Evolutionary conservation across 2,888 invertebrate species (phyloP).

Genomic region (Clusia tigrina): DNA sequence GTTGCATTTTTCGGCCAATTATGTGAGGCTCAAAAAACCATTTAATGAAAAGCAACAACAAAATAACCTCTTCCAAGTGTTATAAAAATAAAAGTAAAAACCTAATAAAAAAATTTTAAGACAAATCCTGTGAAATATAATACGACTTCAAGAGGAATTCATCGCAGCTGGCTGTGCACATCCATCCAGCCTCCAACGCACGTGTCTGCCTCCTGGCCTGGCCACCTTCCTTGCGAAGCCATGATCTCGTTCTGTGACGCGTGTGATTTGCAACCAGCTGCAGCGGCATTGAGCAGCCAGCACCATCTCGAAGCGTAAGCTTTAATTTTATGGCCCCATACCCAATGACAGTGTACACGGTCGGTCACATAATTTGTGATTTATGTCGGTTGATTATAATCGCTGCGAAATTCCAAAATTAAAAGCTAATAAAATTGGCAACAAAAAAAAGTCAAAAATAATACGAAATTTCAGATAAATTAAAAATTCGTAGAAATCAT

Average conservation of each 20-base stretch:
- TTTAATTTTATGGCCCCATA: background rate
- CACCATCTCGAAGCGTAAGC: background rate
- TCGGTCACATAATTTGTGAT: constrained; percentile 18
- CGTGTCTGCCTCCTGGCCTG: background rate
- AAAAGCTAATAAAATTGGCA: constrained; percentile 13
- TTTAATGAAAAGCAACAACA: too few species aligned
- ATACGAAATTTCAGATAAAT: background rate
- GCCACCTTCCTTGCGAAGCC: background rate
- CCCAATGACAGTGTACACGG: background rate
- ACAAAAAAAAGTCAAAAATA: constrained; percentile 24
- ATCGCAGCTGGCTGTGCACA: too few species aligned
- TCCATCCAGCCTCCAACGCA: too few species aligned
- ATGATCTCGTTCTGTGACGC: background rate
- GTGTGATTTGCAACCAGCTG: background rate
- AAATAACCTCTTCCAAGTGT: too few species aligned
- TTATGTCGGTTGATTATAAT: constrained; percentile 30
- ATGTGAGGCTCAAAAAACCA: too few species aligned
- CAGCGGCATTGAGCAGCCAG: background rate
- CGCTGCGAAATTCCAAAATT: background rate
- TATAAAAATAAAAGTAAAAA: background rate
- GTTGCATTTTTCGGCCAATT: too few species aligned
- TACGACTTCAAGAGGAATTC: too few species aligned
- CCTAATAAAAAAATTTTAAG: background rate
- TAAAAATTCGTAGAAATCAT: constrained; percentile 1
- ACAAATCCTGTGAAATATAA: background rate